Evolutionary conservation across 2,888 invertebrate species (phyloP).

Genomic region (Dermolepida albohirtum): DNA sequence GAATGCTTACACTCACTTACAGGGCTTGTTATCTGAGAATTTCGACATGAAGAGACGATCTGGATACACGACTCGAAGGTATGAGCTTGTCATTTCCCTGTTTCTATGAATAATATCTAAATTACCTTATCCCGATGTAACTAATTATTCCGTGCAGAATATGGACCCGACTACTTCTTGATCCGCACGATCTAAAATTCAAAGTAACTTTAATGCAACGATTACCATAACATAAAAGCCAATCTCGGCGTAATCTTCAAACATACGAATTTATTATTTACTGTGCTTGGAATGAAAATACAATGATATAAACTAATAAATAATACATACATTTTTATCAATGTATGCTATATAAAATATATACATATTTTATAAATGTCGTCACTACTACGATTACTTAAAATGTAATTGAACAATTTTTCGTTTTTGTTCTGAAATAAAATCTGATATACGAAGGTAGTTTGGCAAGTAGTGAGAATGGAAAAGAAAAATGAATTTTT

Average conservation of each 20-base stretch:
- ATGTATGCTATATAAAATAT: too few species aligned
- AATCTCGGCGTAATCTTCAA: slow-evolving; percentile 32
- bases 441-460: too few species aligned
- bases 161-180: slow-evolving; percentile 41
- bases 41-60: slow-evolving; percentile 53
- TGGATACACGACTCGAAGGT: slow-evolving; percentile 28
- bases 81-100: slow-evolving; percentile 41
- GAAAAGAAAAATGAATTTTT: too few species aligned
- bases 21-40: slow-evolving; percentile 51
- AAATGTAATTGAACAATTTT: too few species aligned
- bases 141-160: slow-evolving; percentile 40
- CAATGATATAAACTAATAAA: too few species aligned
- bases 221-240: slow-evolving; percentile 33
- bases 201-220: slow-evolving; percentile 30
- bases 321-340: too few species aligned
- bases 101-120: slow-evolving; percentile 57
- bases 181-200: slow-evolving; percentile 43
- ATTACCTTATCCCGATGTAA: slow-evolving; percentile 48
- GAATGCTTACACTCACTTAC: slow-evolving; percentile 54
- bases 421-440: too few species aligned
- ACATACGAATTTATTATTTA: slow-evolving; percentile 18
- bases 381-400: too few species aligned
- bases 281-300: not conserved
- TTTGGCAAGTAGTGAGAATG: too few species aligned
- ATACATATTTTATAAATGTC: too few species aligned